Evolutionary conservation across 2,888 invertebrate species (phyloP), one percentile per base, ranked within the genome.

Genomic region (Tenthredo scrophulariae): DNA sequence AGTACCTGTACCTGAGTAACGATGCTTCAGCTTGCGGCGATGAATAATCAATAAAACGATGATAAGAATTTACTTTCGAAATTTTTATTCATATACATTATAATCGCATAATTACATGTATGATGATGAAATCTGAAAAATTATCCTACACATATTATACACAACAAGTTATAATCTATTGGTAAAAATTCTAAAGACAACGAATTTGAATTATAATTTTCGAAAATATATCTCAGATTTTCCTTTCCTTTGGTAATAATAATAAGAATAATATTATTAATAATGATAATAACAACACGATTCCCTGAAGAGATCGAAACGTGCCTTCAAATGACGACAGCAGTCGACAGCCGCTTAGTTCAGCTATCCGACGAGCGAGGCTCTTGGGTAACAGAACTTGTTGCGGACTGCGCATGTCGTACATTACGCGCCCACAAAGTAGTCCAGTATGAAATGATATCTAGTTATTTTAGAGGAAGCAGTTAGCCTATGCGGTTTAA

Each of bases 401-500:
- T 83, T 70, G 46, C 83, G 46, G 65, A 29, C 70, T 83, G 83
- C 83, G 83, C 83, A 83, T 70, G 83, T 46, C 67, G 70, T 29
- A 22, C 29, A 46, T 37, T 70, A 58, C 83, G 83, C 83, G 46
- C 18, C 29, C n/a, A n/a, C 7, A 67, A 83, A 83, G 46, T 83
- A 83, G 83, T 67, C 43, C 83, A 7, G n/a, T 2, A 15, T 33
- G 7, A 50, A 77, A 54, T 40, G 29, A 15, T 33, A 18, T 15
- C 22, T 5, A 13, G 26, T 9, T 43, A 43, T 74, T 74, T 43
- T 33, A 29, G 7, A 67, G 0, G 67, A 1, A 67, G 33, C 13
- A 18, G 15, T 13, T 33, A 15, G 18, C 33, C 67, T 18, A 29
- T 4, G 40, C n/a, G 22, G 22, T 10, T 4, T 22, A 40, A 74